Conservation (phyloP, 2,113 vertebrate genomes). For the Strix aluco region DNA sequence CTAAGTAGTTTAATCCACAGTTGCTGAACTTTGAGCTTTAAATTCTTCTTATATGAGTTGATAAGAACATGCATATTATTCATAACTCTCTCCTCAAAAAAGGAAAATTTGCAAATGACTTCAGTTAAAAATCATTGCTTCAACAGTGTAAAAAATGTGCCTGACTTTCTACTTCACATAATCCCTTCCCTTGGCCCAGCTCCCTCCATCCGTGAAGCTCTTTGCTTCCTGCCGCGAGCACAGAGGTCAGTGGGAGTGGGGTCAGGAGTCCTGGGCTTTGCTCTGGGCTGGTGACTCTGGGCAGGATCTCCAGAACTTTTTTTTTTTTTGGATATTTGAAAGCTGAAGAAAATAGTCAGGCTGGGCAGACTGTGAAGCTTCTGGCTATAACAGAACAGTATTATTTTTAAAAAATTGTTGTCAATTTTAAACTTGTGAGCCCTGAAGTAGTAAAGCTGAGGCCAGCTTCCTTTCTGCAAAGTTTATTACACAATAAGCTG, state of each 20-base stretch:
- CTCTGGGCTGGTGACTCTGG: background rate
- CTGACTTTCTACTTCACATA: background rate
- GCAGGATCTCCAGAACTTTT: background rate
- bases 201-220: background rate
- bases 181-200: background rate
- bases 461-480: background rate
- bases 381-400: background rate
- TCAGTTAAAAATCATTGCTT: background rate
- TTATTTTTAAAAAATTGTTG: background rate
- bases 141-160: background rate
- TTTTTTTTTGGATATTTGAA: background rate
- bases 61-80: background rate
- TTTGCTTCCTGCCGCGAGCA: background rate
- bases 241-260: background rate
- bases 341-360: background rate
- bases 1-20: background rate
- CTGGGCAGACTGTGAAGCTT: background rate
- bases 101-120: background rate
- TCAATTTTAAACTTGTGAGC: background rate
- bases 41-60: background rate
- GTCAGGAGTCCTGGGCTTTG: background rate
- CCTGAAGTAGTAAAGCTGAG: background rate
- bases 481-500: constrained; percentile 18
- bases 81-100: background rate
- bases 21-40: constrained; percentile 38